Conservation (phyloP, 2,797 vertebrate species). For the Premnoplex brunnescens region DNA sequence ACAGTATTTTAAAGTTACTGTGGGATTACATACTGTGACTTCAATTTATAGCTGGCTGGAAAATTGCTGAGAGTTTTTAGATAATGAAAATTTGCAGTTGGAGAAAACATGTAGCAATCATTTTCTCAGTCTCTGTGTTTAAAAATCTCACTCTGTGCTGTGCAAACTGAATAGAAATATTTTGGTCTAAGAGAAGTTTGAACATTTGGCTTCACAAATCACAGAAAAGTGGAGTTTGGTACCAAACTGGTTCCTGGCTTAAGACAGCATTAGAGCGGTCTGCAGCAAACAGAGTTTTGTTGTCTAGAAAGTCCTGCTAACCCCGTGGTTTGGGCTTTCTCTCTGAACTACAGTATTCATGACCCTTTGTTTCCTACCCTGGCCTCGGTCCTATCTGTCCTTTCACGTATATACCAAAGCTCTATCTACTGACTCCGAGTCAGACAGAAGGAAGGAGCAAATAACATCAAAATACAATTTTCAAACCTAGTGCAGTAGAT, state of each 20-base stretch:
- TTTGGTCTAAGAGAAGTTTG: not conserved
- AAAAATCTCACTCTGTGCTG: not conserved
- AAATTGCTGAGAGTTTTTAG: not conserved
- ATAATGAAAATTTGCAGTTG: not conserved
- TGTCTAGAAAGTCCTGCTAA: not conserved
- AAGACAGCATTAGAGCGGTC: not conserved
- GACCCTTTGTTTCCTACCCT: not conserved
- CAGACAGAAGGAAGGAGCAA: not conserved
- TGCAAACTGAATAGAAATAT: not conserved
- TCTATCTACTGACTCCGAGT: not conserved
- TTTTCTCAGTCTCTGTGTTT: not conserved
- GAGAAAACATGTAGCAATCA: not conserved
- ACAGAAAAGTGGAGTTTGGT: not conserved
- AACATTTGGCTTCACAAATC: not conserved
- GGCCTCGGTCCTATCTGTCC: not conserved
- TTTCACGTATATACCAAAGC: fast-evolving
- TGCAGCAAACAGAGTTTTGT: not conserved
- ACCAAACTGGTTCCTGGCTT: not conserved
- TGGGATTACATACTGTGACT: not conserved
- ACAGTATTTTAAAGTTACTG: not conserved
- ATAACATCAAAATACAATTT: not conserved
- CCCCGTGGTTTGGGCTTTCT: not conserved
- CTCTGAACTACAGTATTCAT: not conserved
- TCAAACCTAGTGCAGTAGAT: not conserved
- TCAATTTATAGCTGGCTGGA: not conserved